Evolutionary conservation across 2,888 invertebrate species (phyloP), one percentile per base, ranked within the genome.

Genomic region (Pheosia tremula): DNA sequence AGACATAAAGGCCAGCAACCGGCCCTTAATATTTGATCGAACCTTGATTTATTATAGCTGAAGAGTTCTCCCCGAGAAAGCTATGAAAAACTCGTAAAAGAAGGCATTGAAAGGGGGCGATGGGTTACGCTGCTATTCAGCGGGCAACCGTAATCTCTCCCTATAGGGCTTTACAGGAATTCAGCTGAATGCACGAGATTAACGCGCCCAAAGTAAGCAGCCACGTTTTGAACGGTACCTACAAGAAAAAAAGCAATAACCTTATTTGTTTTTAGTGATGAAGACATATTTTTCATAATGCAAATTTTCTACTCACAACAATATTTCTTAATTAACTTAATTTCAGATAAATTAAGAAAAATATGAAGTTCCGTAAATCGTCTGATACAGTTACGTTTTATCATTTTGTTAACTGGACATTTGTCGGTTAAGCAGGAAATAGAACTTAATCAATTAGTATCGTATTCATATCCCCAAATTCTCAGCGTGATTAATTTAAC

Each of bases 151-250:
- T 76, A 79, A 78, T 77, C 78, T 78, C 69, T 76, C 71, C 71
- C 67, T 67, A 68, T 67, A 60, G 69, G 62, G 69, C 71, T 76
- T 74, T 74, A 76, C 74, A 69, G 64, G 69, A 69, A 67, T 71
- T 77, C 73, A 71, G 71, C 74, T 78, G 78, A 81, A 80, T 79
- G 76, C 79, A 75, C 67, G 65, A 77, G 75, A 81, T 84, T 84
- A 79, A 70, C 71, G 65, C 59, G 56, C 67, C 71, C 64, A 66
- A 76, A 72, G 68, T 72, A 71, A 64, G 60, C 63, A 62, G 61
- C 50, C 65, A 62, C 70, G 66, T 69, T 70, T 59, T 59, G 57
- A 64, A 59, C 58, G 63, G 57, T 58, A 59, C 56, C 55, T 64
- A 58, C 59, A 65, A 73, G 69, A 65, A 72, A 65, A 65, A 75